phyloP scores from a whole-genome alignment of 2,888 invertebrate genomes.

The Gibbula magus region DNA sequence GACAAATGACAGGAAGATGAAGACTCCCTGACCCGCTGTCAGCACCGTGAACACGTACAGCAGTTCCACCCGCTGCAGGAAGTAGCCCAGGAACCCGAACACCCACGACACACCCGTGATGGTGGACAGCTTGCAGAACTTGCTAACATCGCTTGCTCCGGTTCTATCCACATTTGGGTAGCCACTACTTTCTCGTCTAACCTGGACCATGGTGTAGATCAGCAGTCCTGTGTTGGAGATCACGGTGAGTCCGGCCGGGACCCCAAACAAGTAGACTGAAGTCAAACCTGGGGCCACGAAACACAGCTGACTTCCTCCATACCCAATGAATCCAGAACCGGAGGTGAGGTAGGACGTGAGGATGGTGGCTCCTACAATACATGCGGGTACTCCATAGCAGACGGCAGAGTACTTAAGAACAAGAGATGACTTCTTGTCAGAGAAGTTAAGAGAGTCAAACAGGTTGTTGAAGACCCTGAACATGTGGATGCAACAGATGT shows the following conservation, averaged over 20 bases:
- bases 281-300: not conserved
- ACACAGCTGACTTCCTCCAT: not conserved
- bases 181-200: not conserved
- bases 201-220: not conserved
- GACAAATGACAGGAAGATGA: not conserved
- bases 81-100: not conserved
- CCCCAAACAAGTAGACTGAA: not conserved
- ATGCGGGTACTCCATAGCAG: not conserved
- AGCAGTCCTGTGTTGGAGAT: not conserved
- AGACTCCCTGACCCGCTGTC: not conserved
- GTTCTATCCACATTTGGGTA: not conserved
- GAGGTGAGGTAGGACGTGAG: not conserved
- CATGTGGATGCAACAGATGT: conserved; percentile 1
- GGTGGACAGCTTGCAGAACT: not conserved
- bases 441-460: not conserved
- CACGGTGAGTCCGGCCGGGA: not conserved
- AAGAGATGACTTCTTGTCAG: not conserved
- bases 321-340: not conserved
- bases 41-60: not conserved
- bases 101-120: not conserved
- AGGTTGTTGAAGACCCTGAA: not conserved
- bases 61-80: not conserved
- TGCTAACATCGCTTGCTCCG: not conserved
- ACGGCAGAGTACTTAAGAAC: not conserved
- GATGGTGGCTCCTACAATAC: not conserved